phyloP scores from a whole-genome alignment of 2,113 vertebrate species.

The Chlorodrepanis virens region DNA sequence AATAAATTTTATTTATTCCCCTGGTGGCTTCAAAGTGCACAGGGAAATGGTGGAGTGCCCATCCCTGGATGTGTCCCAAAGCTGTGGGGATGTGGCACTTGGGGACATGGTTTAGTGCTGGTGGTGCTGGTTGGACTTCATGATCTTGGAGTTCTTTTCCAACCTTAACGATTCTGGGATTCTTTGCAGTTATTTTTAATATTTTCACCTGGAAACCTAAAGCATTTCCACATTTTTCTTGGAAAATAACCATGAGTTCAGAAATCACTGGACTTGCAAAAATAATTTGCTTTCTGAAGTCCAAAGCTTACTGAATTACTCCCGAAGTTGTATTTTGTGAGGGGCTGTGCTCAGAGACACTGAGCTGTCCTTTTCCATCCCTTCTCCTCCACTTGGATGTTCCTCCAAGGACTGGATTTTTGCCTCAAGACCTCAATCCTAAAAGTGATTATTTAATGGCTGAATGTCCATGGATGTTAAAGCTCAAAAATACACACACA shows the following conservation, averaged over 20 bases:
- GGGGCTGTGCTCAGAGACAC: too few relatives aligned
- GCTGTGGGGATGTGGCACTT: background rate
- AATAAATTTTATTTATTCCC: background rate
- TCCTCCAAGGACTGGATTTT: background rate
- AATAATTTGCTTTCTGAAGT: background rate
- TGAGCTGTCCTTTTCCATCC: background rate
- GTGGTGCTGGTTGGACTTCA: background rate
- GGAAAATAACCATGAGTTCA: background rate
- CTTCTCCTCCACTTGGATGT: background rate
- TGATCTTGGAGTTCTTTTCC: background rate
- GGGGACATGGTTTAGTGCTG: background rate
- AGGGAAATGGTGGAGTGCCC: background rate
- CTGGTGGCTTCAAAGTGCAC: background rate
- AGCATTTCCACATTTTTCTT: background rate
- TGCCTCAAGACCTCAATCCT: background rate
- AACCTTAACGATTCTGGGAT: accelerated
- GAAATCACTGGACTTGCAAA: background rate
- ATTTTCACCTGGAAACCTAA: background rate
- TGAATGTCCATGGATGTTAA: background rate
- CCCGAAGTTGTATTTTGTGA: background rate
- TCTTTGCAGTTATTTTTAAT: background rate
- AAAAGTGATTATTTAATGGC: background rate
- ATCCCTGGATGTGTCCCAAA: background rate
- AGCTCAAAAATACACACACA: too few relatives aligned
- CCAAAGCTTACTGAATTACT: background rate